Conservation (phyloP, 1,140 invertebrate species). For the Bombus ignitus region DNA sequence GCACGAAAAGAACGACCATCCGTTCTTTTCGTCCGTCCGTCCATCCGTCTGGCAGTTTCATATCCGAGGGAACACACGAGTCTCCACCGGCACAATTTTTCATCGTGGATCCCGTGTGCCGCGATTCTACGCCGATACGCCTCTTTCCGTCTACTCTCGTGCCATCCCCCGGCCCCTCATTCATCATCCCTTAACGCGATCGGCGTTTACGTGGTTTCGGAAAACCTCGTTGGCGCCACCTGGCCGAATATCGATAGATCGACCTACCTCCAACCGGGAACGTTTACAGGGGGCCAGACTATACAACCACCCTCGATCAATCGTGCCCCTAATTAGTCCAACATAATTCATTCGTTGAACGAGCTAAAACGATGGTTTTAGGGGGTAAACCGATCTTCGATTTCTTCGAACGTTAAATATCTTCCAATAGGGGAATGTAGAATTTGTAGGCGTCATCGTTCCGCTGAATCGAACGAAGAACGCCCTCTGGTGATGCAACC, state of each 20-base stretch:
- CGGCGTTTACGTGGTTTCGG: constrained; percentile 66
- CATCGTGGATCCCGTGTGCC: constrained; percentile 62
- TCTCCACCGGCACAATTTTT: constrained; percentile 73
- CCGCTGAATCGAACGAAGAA: too few species aligned
- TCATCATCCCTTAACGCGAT: constrained; percentile 68
- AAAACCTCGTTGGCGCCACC: constrained; percentile 74
- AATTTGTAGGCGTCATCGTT: too few species aligned
- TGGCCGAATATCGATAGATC: constrained; percentile 72
- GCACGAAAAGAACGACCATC: constrained; percentile 75
- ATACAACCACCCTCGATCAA: constrained; percentile 61
- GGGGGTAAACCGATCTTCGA: too few species aligned
- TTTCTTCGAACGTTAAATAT: neutral
- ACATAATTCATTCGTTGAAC: constrained; percentile 35
- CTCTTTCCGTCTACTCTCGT: constrained; percentile 39
- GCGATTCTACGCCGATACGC: constrained; percentile 15
- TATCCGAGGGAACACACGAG: constrained; percentile 60
- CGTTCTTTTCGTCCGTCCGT: constrained; percentile 66
- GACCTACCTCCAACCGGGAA: constrained; percentile 34
- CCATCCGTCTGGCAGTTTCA: constrained; percentile 73
- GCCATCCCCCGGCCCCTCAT: constrained; percentile 43
- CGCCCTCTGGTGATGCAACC: too few species aligned
- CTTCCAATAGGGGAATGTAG: too few species aligned
- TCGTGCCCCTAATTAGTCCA: constrained; percentile 29
- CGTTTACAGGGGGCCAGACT: neutral
- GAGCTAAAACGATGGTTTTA: neutral